Base-by-base conservation (phyloP, 2,797 vertebrate species). In the Sebastes jordani region DNA sequence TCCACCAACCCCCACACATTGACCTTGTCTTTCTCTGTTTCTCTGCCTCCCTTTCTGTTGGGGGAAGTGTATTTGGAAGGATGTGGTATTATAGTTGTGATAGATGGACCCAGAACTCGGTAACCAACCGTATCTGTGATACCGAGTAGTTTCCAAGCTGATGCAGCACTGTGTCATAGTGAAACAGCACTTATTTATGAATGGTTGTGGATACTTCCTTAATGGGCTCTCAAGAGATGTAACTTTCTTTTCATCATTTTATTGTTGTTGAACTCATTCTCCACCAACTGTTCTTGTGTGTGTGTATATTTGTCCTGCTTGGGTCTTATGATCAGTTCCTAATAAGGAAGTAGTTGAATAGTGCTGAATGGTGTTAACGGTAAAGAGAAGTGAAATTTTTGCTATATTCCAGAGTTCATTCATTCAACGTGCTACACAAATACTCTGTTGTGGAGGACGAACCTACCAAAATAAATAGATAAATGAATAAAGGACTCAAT, bases 21-120 rank as follows among this genome's bases (percentile, higher is more conserved):
- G 59, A 68, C 32, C 27, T 49, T 2, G 7, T 34, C 20, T 76
- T 27, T 81, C 25, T 83, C 29, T 64, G 25, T 63, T 76, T 49
- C 46, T 49, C 46, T 62, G 27, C 49, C 46, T 59, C 16, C 56
- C 11, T 74, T 75, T 80, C 36, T 81, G 55, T 59, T 32, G 52
- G 73, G 27, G 64, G 68, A 83, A 34, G 30, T 79, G 22, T 42
- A 4, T 74, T 83, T 85, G 54, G 70, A 68, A 87, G 86, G 84
- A 89, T 90, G 89, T 90, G 86, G 81, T 82, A 25, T 85, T 86
- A 78, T 68, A 76, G 88, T 78, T 86, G 64, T 74, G 38, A 55
- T 65, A 56, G 68, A 60, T 67, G 36, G 60, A 82, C 25, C 20
- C 10, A 76, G 20, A 80, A 65, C 32, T 46, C 30, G 5, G 22